Percentiles rank a stretch among this genome's conserved stretches.
Evolutionary conservation across 2,797 vertebrate species (phyloP).

Genomic region (Scarus forsteni): DNA sequence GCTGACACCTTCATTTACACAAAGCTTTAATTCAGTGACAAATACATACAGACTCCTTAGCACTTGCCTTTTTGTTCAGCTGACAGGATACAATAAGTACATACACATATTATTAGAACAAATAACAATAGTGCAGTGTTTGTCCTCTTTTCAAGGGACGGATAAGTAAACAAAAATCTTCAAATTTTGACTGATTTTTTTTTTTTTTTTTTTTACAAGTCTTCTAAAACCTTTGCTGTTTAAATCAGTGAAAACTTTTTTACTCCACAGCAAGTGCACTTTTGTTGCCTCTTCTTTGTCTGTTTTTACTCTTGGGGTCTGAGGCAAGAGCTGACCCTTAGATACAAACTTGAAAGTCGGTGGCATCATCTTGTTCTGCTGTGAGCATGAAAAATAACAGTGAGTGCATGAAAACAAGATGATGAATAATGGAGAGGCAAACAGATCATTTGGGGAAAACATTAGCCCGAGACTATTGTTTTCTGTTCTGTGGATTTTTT

Average conservation of each 20-base stretch:
- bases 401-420: conserved; percentile 54
- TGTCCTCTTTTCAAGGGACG: no score
- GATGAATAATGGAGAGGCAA: conserved; percentile 69
- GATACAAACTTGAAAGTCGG: conserved; percentile 41
- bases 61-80: no score
- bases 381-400: conserved; percentile 45
- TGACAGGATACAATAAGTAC: no score
- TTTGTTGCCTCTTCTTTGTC: conserved; percentile 13
- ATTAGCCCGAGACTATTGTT: conserved; percentile 53
- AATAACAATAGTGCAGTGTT: no score
- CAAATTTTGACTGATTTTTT: no score
- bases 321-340: conserved; percentile 42
- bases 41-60: no score
- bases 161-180: no score
- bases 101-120: no score
- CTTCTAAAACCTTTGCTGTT: background rate
- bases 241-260: conserved; percentile 6
- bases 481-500: conserved; percentile 7
- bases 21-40: no score
- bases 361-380: conserved; percentile 34
- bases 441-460: conserved; percentile 53
- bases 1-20: no score
- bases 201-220: no score
- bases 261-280: background rate
- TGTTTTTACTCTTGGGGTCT: conserved; percentile 25